Evolutionary conservation across 53 echinoderm and acorn worm species (phyloP).

Genomic region (Paelopatides confundens): DNA sequence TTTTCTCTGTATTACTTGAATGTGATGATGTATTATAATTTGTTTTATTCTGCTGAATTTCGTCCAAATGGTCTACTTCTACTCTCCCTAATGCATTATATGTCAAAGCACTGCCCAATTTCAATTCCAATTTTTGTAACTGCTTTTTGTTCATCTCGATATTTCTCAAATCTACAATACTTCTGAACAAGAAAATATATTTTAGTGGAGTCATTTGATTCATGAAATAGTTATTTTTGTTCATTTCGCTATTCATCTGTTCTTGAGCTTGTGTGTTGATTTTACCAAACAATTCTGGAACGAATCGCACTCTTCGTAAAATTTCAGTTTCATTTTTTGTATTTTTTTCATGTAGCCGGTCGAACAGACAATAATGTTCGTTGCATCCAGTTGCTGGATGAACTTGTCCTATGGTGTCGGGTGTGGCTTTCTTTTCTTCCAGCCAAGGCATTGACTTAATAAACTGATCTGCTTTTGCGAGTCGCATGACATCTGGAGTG

Average conservation of each 20-base stretch:
- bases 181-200: conserved; percentile 17
- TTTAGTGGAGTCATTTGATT: conserved; percentile 13
- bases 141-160: background rate
- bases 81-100: background rate
- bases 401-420: too few relatives aligned
- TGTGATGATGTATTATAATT: too few relatives aligned
- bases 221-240: background rate
- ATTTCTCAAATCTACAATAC: background rate
- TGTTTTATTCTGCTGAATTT: too few relatives aligned
- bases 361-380: conserved; percentile 21
- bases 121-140: background rate
- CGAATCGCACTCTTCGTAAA: background rate
- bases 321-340: background rate
- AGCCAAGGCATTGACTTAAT: background rate
- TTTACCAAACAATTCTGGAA: background rate
- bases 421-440: background rate
- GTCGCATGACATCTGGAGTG: background rate
- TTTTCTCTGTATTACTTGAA: too few relatives aligned
- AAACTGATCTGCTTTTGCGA: background rate
- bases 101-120: too few relatives aligned
- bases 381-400: conserved; percentile 8
- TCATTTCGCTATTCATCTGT: background rate
- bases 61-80: background rate
- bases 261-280: conserved; percentile 32
- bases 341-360: conserved; percentile 21